phyloP scores from a whole-genome alignment of 2,113 vertebrate species.

The Rhagologus leucostigma region DNA sequence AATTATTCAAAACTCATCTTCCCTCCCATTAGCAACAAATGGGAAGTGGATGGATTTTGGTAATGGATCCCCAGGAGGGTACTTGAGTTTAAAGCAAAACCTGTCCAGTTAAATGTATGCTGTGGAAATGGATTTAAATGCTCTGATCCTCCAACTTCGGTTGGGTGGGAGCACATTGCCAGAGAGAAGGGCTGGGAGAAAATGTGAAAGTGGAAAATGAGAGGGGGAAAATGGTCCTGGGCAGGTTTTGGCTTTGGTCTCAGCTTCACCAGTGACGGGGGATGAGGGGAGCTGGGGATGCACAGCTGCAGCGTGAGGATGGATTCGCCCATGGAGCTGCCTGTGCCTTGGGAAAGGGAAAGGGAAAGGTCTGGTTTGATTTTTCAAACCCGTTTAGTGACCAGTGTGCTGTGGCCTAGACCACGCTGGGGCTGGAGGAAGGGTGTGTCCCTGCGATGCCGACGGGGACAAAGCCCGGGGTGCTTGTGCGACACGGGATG shows the following conservation, averaged over 20 bases:
- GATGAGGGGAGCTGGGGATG: neutral
- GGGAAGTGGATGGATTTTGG: slow-evolving; percentile 36
- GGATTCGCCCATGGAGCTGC: neutral
- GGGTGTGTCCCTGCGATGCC: accelerated
- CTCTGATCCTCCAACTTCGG: neutral
- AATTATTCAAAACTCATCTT: slow-evolving; percentile 59
- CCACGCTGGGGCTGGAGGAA: neutral
- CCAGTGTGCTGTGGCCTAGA: neutral
- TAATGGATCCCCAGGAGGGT: slow-evolving; percentile 39
- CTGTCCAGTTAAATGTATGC: slow-evolving; percentile 46
- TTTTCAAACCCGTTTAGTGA: neutral
- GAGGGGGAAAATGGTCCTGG: neutral
- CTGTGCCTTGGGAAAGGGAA: neutral
- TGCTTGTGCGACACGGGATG: neutral
- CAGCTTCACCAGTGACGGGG: neutral
- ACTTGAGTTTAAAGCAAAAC: slow-evolving; percentile 42
- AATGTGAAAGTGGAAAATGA: neutral
- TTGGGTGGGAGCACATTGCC: neutral
- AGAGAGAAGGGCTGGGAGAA: neutral
- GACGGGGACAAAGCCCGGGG: accelerated
- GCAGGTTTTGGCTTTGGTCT: neutral
- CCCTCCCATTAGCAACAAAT: slow-evolving; percentile 46
- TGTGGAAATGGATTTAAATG: slow-evolving; percentile 36
- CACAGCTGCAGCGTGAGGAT: accelerated
- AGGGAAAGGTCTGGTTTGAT: neutral